These are phyloP conservation scores for Nasonia giraulti DNA, from an alignment of 1,140 invertebrate genomes.

Conservation along the genomic window DNA sequence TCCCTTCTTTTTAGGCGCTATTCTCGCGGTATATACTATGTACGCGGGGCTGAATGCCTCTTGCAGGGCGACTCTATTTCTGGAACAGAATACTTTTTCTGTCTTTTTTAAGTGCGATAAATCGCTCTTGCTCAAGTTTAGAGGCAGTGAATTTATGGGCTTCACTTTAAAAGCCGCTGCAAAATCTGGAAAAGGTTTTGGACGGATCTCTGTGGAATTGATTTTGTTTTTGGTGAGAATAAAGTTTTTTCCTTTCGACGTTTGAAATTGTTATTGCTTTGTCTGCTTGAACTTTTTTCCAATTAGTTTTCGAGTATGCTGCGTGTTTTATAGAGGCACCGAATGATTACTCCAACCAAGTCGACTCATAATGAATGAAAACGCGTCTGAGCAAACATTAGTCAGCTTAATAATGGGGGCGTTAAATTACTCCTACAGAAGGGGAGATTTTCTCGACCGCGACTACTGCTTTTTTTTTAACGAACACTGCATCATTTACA, in stretches of 20 bases:
- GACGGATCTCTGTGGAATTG: not conserved
- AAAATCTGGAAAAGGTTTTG: not conserved
- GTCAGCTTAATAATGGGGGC: slow-evolving; percentile 23
- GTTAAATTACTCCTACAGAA: not conserved
- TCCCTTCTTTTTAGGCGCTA: not conserved
- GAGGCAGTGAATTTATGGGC: slow-evolving; percentile 5
- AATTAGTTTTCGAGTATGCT: not conserved
- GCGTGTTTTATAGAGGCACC: no score
- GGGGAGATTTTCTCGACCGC: not conserved
- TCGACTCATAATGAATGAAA: not conserved
- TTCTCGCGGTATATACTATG: not conserved
- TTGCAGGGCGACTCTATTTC: slow-evolving; percentile 4
- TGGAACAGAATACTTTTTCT: slow-evolving; percentile 13
- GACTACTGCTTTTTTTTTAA: not conserved
- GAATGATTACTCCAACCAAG: not conserved
- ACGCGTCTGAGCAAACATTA: not conserved
- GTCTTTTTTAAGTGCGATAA: slow-evolving; percentile 26
- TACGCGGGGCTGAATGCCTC: not conserved
- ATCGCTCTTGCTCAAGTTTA: not conserved
- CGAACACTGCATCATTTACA: not conserved
- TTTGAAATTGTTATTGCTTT: not conserved
- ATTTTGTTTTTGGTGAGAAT: not conserved
- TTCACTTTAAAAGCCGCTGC: not conserved
- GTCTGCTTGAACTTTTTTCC: not conserved
- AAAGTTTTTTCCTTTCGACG: no score